Conservation (phyloP, 2,113 vertebrate species). For the Nycticryphes semicollaris region DNA sequence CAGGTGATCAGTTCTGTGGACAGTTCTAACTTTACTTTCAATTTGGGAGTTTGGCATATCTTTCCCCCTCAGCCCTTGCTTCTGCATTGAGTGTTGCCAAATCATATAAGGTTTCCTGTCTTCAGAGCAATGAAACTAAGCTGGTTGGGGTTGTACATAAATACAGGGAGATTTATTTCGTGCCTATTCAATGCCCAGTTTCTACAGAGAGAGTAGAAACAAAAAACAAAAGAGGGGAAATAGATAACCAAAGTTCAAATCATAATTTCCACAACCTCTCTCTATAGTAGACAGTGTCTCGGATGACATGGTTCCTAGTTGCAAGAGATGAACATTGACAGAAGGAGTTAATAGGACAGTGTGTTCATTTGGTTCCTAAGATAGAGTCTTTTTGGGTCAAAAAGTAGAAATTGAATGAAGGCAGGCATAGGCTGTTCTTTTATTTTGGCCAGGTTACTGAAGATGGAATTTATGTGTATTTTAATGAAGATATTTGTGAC, state of each 20-base stretch:
- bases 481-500: background rate
- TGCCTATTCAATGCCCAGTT: background rate
- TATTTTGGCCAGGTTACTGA: fast-evolving
- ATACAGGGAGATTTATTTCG: background rate
- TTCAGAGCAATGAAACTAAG: background rate
- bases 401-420: background rate
- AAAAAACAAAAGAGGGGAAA: background rate
- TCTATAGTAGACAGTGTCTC: background rate
- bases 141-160: background rate
- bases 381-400: background rate
- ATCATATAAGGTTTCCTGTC: background rate
- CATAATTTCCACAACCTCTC: fast-evolving
- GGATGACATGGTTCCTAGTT: background rate
- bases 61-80: fast-evolving
- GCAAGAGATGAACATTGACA: background rate
- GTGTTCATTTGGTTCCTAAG: background rate
- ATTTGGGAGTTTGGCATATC: background rate
- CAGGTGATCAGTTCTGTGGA: background rate
- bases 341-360: background rate
- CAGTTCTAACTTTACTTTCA: background rate
- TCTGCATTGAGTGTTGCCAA: background rate
- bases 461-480: background rate
- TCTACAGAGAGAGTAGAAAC: background rate
- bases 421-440: background rate
- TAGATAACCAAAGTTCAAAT: background rate